A percentile compares a stretch with the other conserved stretches of the same genome.
phyloP scores from a whole-genome alignment of 1,140 invertebrate genomes.

The Manduca sexta region DNA sequence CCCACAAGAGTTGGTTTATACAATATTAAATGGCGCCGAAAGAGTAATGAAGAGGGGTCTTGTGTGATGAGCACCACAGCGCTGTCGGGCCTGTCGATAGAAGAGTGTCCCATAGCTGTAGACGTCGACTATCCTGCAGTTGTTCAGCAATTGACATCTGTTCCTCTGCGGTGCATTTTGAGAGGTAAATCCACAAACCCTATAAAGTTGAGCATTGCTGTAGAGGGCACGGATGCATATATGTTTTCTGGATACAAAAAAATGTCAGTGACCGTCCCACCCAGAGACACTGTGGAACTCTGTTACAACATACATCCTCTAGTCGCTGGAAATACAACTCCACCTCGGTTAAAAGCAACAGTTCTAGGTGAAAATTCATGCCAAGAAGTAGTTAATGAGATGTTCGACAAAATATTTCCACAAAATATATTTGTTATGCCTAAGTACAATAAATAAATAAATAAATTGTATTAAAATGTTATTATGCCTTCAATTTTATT shows the following conservation, averaged over 20 bases:
- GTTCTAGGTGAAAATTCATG: constrained; percentile 66
- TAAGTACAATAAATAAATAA: constrained; percentile 63
- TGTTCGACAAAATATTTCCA: constrained; percentile 65
- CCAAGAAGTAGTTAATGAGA: constrained; percentile 53
- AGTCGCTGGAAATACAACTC: constrained; percentile 78
- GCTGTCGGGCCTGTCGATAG: constrained; percentile 75
- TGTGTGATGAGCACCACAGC: constrained; percentile 63
- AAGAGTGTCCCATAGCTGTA: constrained; percentile 81
- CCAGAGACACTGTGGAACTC: constrained; percentile 75
- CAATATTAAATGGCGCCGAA: constrained; percentile 85
- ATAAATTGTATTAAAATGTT: constrained; percentile 25
- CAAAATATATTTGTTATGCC: constrained; percentile 71
- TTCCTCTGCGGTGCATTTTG: constrained; percentile 81
- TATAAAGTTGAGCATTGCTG: constrained; percentile 81
- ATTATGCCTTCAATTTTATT: constrained; percentile 29
- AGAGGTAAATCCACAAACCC: constrained; percentile 82
- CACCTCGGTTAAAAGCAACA: constrained; percentile 78
- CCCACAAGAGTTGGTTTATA: constrained; percentile 80
- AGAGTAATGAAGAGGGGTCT: constrained; percentile 35
- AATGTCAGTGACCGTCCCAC: constrained; percentile 80
- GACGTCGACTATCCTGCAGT: constrained; percentile 82
- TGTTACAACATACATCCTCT: constrained; percentile 84
- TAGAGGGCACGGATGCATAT: constrained; percentile 89
- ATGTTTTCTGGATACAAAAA: constrained; percentile 94
- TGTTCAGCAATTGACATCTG: constrained; percentile 81